Conservation (phyloP, 2,113 vertebrate species). For the Thunnus maccoyii region DNA sequence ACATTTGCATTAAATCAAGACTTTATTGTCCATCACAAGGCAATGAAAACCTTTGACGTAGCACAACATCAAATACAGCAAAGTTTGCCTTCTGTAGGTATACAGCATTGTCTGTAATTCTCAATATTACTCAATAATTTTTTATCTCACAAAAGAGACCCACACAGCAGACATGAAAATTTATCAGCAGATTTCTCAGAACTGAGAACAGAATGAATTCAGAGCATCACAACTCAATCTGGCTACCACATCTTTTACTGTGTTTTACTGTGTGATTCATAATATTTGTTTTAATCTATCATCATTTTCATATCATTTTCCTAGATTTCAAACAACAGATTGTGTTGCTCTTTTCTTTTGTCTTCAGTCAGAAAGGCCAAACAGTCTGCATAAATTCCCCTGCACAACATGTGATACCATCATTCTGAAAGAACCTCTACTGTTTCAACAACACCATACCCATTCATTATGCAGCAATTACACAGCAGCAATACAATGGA, state of each 20-base stretch:
- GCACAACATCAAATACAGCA: neutral
- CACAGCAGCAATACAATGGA: conserved; percentile 16
- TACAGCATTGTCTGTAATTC: no score
- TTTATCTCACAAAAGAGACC: no score
- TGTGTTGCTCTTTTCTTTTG: neutral
- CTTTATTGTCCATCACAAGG: neutral
- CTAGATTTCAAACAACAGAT: neutral
- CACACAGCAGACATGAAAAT: neutral
- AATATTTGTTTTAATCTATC: neutral
- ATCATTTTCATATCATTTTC: neutral
- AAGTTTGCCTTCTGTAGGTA: no score
- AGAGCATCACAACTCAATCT: neutral
- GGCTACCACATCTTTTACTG: neutral
- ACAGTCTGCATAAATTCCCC: conserved; percentile 22
- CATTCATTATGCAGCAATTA: conserved; percentile 59
- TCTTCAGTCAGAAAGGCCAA: conserved; percentile 19
- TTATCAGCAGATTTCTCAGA: neutral
- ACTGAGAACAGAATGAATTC: neutral
- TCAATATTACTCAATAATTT: no score
- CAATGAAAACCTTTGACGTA: neutral
- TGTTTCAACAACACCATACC: conserved; percentile 40
- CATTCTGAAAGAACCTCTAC: conserved; percentile 45
- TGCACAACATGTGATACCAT: conserved; percentile 46
- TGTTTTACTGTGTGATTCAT: neutral
- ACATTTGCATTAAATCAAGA: neutral